Conservation (phyloP, 2,113 vertebrate species). For the Microtus ochrogaster region DNA sequence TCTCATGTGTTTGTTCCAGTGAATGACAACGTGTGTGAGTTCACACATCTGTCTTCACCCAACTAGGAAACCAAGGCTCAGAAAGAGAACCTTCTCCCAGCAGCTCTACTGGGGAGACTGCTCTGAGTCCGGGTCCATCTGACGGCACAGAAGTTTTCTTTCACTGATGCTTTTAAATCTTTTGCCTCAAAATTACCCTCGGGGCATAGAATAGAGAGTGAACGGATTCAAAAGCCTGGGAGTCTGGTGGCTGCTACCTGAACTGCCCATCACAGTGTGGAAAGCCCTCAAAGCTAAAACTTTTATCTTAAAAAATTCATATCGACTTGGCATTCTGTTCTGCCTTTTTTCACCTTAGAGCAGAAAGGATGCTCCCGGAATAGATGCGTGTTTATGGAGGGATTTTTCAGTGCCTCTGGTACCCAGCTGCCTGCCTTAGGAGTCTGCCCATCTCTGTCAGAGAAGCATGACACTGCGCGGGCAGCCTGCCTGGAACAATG, state of each 20-base stretch:
- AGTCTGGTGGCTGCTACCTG: background rate
- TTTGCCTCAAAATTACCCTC: constrained; percentile 29
- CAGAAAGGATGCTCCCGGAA: background rate
- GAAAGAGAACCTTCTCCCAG: background rate
- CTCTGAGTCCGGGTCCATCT: background rate
- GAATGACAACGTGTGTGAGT: background rate
- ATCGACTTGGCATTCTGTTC: constrained; percentile 5
- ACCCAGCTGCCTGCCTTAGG: background rate
- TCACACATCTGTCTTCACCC: background rate
- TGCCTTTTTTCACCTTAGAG: background rate
- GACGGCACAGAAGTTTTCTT: background rate
- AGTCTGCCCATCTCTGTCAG: background rate
- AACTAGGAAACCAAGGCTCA: background rate
- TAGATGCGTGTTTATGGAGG: accelerated
- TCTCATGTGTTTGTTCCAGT: too few species aligned
- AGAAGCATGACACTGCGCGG: background rate
- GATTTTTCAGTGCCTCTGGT: background rate
- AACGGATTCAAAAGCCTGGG: background rate
- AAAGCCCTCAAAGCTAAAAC: constrained; percentile 18
- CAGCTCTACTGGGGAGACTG: background rate
- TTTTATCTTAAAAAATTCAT: constrained; percentile 57
- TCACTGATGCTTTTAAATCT: background rate
- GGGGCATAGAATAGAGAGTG: background rate
- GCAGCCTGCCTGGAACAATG: background rate
- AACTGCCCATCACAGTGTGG: background rate